These are phyloP conservation scores for Xerus inauris DNA, from an alignment of 2,113 vertebrate species.

Conservation along the genomic window DNA sequence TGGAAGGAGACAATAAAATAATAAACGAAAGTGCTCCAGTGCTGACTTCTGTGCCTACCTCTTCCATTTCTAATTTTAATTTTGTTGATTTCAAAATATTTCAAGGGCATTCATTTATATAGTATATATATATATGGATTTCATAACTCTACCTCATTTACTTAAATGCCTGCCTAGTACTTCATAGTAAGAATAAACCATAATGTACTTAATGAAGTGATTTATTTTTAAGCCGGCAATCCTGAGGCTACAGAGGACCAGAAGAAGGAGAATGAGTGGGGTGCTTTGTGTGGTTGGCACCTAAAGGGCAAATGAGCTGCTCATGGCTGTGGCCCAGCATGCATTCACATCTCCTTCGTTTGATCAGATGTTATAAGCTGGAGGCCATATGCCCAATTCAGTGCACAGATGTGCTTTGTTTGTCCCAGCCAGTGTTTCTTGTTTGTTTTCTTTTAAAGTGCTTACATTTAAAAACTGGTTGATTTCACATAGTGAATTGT, in stretches of 20 bases:
- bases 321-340: background rate
- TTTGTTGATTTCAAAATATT: background rate
- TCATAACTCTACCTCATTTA: background rate
- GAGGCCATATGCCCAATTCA: slow-evolving; percentile 24
- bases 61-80: background rate
- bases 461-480: slow-evolving; percentile 46
- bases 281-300: background rate
- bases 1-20: background rate
- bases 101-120: too few species aligned
- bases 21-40: background rate
- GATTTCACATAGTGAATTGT: slow-evolving; percentile 62
- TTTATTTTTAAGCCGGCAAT: background rate
- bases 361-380: background rate
- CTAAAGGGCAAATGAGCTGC: background rate
- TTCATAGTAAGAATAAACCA: background rate
- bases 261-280: background rate
- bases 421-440: slow-evolving; percentile 23
- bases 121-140: too few species aligned
- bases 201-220: background rate
- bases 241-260: background rate
- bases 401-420: slow-evolving; percentile 59
- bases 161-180: background rate
- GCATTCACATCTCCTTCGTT: slow-evolving; percentile 15
- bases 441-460: slow-evolving; percentile 66
- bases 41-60: background rate